Conservation (phyloP, 2,888 invertebrate species). For the Opisthograptis luteolata region DNA sequence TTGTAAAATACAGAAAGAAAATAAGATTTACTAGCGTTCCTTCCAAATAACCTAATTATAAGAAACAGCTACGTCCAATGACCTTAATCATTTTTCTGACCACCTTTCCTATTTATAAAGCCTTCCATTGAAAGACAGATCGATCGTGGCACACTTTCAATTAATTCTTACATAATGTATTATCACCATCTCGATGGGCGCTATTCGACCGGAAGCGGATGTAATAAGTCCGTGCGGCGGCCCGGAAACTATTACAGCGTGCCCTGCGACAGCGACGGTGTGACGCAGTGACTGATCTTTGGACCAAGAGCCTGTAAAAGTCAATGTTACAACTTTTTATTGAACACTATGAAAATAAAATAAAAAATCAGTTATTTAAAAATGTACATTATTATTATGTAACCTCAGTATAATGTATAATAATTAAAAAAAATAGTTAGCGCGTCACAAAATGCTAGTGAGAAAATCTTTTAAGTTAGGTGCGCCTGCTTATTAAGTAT, state of each 20-base stretch:
- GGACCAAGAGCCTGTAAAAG: not conserved
- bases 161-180: slow-evolving; percentile 57
- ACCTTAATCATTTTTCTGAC: slow-evolving; percentile 24
- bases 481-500: too few relatives aligned
- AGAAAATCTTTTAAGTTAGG: too few relatives aligned
- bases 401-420: too few relatives aligned
- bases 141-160: slow-evolving; percentile 58
- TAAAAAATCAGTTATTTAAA: too few relatives aligned
- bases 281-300: not conserved
- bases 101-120: slow-evolving; percentile 19
- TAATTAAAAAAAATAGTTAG: too few relatives aligned
- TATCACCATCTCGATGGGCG: slow-evolving; percentile 49
- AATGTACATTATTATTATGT: too few relatives aligned
- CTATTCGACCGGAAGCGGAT: slow-evolving; percentile 53
- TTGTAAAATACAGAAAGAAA: too few relatives aligned
- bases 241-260: slow-evolving; percentile 63
- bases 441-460: too few relatives aligned
- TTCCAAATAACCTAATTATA: too few relatives aligned
- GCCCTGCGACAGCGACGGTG: not conserved
- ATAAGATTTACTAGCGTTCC: too few relatives aligned
- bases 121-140: slow-evolving; percentile 39
- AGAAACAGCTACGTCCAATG: too few relatives aligned
- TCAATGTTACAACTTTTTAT: not conserved
- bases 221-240: slow-evolving; percentile 62
- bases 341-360: too few relatives aligned